phyloP scores from a whole-genome alignment of 2,797 vertebrate species.

The Spatula versicolor region DNA sequence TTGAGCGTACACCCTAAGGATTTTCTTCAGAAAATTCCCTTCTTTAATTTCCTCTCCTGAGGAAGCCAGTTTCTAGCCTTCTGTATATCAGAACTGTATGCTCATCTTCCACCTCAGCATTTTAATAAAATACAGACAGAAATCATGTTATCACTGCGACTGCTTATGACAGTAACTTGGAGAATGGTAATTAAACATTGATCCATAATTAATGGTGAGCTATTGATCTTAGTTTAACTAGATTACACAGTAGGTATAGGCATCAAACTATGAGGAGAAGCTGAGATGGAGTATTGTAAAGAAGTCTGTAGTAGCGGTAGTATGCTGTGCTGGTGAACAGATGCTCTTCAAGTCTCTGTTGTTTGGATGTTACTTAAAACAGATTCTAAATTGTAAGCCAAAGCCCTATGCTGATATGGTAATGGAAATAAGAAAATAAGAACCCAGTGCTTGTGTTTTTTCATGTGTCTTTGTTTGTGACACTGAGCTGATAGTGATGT shows the following conservation, averaged over 20 bases:
- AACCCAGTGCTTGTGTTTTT: neutral
- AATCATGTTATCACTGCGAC: neutral
- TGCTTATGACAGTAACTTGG: neutral
- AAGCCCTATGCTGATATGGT: neutral
- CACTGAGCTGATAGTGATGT: neutral
- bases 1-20: neutral
- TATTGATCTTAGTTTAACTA: conserved; percentile 14
- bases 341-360: neutral
- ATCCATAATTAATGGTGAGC: conserved; percentile 7
- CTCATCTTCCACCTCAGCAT: neutral
- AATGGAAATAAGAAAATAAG: neutral
- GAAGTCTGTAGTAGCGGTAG: neutral
- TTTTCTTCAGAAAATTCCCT: conserved; percentile 15
- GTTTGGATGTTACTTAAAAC: neutral
- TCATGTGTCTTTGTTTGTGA: neutral
- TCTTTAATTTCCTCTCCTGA: neutral
- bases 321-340: neutral
- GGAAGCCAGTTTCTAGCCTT: neutral
- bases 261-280: neutral
- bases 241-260: neutral
- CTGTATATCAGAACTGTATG: neutral
- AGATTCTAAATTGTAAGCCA: neutral
- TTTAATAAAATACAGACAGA: neutral
- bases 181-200: conserved; percentile 26
- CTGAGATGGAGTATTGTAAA: neutral